Evolutionary conservation across 2,797 vertebrate species (phyloP).

Genomic region (Clamator glandarius): DNA sequence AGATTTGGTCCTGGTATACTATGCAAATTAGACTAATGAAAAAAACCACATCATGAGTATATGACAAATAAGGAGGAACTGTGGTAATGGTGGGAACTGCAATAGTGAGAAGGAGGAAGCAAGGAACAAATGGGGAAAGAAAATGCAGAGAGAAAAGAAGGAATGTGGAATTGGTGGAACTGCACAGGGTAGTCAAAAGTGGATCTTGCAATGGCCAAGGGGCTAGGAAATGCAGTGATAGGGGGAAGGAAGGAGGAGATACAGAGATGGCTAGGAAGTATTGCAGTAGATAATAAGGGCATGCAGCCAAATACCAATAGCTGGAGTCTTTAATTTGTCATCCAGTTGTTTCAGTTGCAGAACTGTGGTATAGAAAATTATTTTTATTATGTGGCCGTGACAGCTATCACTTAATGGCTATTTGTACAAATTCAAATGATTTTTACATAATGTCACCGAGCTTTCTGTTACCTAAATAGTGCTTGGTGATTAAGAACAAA

Average conservation of each 20-base stretch:
- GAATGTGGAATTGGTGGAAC: neutral
- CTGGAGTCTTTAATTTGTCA: neutral
- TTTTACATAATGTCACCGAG: neutral
- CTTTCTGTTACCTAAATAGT: neutral
- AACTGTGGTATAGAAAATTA: neutral
- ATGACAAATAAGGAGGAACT: neutral
- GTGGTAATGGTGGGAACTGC: neutral
- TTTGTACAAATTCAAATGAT: neutral
- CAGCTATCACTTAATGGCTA: neutral
- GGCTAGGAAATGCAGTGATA: too few species aligned
- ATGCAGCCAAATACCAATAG: neutral
- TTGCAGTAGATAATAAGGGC: neutral
- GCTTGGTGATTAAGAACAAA: neutral
- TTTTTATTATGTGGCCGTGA: neutral
- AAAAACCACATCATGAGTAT: neutral
- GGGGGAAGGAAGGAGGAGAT: neutral
- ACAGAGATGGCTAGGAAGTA: neutral
- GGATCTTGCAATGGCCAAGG: neutral
- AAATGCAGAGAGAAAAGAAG: neutral
- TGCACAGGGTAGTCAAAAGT: too few species aligned
- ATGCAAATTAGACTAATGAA: neutral
- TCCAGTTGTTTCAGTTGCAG: neutral
- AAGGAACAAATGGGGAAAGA: neutral
- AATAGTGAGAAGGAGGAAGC: neutral
- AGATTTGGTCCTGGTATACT: neutral